Base-by-base conservation (phyloP, 2,888 invertebrate genomes). In the Perizoma flavofasciatum region DNA sequence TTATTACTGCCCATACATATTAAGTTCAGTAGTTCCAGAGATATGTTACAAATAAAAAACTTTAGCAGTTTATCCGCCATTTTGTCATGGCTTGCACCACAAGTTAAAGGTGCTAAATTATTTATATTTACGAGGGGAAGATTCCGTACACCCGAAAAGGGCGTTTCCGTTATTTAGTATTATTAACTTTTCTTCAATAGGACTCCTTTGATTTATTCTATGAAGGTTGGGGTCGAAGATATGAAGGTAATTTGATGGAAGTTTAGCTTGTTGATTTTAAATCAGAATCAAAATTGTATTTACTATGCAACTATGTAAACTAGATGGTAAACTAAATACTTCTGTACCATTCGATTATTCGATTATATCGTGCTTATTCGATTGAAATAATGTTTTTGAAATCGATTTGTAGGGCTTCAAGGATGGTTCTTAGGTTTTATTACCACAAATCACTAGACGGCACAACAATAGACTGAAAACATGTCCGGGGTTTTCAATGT, bases 61-160 rank as follows among this genome's bases (percentile, higher is more conserved):
- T n/a, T n/a, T n/a, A n/a, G n/a, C n/a, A 22, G 22, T 22, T 22
- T 22, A 8, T 11, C 60, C 81, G 74, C 78, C 70, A 37, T 49
- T 60, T 60, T 78, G 48, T 67, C 46, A 39, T 63, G 10, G 47
- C 69, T 74, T 65, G 44, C 0, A 45, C 69, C 74, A 63, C 32
- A 49, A 11, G 48, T 55, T 54, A 58, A 69, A 68, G 70, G 75
- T 78, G 79, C 81, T 85, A 84, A 86, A 85, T 85, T 86, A 87
- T 88, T 87, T 88, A 85, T 82, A 83, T 83, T 82, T 80, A 81
- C 79, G 78, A 79, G 72, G 73, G 72, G 76, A 72, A 75, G 67
- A 64, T 69, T 68, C 72, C 75, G 71, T 61, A 75, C 74, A 72
- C 72, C 71, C 71, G 75, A 75, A 75, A 68, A 74, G 68, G 68